phyloP scores from a whole-genome alignment of 2,113 vertebrate genomes.

The Gnathonemus longibarbis region DNA sequence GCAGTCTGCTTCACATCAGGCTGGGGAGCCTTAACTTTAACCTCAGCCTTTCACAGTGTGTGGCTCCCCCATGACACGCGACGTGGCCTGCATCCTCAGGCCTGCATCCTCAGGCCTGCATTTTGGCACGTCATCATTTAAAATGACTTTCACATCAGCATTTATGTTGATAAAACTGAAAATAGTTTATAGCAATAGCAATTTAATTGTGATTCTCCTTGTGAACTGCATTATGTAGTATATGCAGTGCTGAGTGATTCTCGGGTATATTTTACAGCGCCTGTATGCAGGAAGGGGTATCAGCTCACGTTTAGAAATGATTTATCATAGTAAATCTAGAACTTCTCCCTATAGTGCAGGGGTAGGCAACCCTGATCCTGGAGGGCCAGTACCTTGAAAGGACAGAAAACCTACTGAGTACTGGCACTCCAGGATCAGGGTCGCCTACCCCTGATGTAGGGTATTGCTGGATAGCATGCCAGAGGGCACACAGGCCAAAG shows the following conservation, averaged over 20 bases:
- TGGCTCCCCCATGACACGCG: background rate
- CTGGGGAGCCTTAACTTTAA: background rate
- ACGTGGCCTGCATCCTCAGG: background rate
- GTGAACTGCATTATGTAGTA: background rate
- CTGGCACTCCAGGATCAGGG: background rate
- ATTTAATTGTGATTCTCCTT: background rate
- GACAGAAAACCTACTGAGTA: background rate
- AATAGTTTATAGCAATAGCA: background rate
- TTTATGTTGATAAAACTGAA: background rate
- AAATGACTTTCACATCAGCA: background rate
- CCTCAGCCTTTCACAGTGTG: background rate
- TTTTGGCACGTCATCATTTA: background rate
- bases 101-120: background rate
- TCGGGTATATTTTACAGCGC: background rate
- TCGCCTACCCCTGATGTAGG: background rate
- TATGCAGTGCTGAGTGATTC: background rate
- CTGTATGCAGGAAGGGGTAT: background rate
- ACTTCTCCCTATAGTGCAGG: background rate
- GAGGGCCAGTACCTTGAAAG: background rate
- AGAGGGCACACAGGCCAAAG: background rate
- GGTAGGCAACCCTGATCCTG: background rate
- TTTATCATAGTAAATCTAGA: background rate
- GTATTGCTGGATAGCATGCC: background rate
- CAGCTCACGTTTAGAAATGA: background rate
- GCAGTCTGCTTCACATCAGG: background rate